phyloP scores from a whole-genome alignment of 1,140 invertebrate species.

The Acyrthosiphon pisum region DNA sequence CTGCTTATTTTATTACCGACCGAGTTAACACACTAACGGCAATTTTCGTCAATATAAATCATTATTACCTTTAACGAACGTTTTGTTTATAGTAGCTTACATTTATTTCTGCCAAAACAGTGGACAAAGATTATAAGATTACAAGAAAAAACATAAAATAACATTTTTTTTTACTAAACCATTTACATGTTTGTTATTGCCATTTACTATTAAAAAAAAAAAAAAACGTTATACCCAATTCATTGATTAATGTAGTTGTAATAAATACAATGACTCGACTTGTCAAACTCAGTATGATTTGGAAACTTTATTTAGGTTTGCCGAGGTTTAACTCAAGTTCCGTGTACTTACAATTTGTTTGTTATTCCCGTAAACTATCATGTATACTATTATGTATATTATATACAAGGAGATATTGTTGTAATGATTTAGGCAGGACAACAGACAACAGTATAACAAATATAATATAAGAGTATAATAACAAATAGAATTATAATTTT shows the following conservation, averaged over 20 bases:
- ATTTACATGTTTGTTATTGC: not conserved
- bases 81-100: not conserved
- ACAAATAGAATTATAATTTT: too few relatives aligned
- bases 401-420: not conserved
- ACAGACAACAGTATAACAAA: too few relatives aligned
- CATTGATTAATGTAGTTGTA: not conserved
- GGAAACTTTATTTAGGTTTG: not conserved
- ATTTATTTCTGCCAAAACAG: not conserved
- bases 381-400: too few relatives aligned
- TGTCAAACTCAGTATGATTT: not conserved
- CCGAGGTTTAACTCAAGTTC: not conserved
- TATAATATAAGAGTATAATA: too few relatives aligned
- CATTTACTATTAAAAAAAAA: not conserved
- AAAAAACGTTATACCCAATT: too few relatives aligned
- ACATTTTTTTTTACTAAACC: not conserved
- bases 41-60: not conserved
- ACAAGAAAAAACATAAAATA: not conserved
- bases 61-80: not conserved
- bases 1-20: not conserved
- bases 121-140: not conserved
- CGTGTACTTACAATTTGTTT: not conserved
- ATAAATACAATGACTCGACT: not conserved
- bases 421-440: not conserved
- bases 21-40: not conserved
- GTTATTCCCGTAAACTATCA: too few relatives aligned